These are phyloP conservation scores for Trachelus tabidus DNA, from an alignment of 2,888 invertebrate species.

Conservation along the genomic window DNA sequence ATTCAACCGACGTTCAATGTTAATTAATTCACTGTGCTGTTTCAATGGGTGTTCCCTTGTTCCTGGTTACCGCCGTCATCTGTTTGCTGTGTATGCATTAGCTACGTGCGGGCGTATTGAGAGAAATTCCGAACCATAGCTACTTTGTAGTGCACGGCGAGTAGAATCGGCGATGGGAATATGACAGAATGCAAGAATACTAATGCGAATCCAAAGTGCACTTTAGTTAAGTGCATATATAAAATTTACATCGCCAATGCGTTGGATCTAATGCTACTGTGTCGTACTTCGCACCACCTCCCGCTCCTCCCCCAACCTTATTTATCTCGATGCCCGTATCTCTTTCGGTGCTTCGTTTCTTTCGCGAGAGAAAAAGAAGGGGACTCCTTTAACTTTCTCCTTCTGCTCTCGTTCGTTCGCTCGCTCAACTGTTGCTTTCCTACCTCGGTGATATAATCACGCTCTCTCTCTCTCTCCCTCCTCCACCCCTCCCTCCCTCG, in stretches of 20 bases:
- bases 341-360: not conserved
- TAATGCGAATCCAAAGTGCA: conserved; percentile 34
- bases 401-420: not conserved
- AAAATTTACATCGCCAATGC: conserved; percentile 49
- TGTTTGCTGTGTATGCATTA: not conserved
- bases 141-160: not conserved
- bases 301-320: not conserved
- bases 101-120: not conserved
- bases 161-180: not conserved
- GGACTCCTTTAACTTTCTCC: not conserved
- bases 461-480: not conserved
- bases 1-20: not conserved
- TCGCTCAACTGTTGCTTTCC: not conserved
- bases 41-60: not conserved
- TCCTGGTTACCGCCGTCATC: not conserved
- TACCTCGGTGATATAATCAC: not conserved
- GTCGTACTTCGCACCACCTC: not conserved
- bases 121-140: not conserved
- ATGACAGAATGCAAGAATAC: not conserved
- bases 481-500: not conserved
- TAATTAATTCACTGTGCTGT: not conserved
- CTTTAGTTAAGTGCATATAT: conserved; percentile 49
- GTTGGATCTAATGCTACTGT: not conserved
- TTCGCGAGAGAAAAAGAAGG: not conserved
- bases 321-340: not conserved